Conservation (phyloP, 64 coral and sea anemone species). For the Montipora foliosa region DNA sequence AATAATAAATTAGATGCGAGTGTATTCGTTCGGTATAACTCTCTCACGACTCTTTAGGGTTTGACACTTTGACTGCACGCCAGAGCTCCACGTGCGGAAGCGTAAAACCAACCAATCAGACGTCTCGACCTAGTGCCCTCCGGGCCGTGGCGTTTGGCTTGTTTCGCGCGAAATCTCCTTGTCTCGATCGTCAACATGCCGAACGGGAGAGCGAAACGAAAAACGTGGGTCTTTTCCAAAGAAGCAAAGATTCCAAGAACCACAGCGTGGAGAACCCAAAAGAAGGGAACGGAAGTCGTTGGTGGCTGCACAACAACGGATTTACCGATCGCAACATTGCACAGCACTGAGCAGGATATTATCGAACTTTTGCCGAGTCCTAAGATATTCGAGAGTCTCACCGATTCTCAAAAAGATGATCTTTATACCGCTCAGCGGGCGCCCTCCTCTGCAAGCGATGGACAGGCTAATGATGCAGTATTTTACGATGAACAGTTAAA, state of each 20-base stretch:
- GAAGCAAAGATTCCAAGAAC: constrained; percentile 55
- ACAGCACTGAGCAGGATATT: background rate
- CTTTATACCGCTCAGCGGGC: background rate
- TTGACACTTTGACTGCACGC: background rate
- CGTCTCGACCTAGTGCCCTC: background rate
- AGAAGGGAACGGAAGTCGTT: background rate
- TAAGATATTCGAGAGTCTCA: no score
- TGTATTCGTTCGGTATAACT: no score
- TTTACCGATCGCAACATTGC: background rate
- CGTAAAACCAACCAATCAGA: background rate
- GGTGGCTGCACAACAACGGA: constrained; percentile 10
- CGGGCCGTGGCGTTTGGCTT: background rate
- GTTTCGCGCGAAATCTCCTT: background rate
- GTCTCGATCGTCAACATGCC: constrained; percentile 6
- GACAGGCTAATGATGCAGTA: background rate
- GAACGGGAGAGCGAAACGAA: background rate
- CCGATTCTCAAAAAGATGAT: no score
- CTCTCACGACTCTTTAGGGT: no score
- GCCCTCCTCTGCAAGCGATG: background rate
- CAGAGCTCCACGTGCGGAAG: background rate
- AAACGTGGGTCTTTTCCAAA: constrained; percentile 45
- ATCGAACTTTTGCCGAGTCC: no score
- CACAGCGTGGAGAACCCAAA: constrained; percentile 30
- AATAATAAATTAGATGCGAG: background rate
- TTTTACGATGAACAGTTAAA: background rate